phyloP scores from a whole-genome alignment of 2,113 vertebrate genomes.

The Hippocampus abdominalis region DNA sequence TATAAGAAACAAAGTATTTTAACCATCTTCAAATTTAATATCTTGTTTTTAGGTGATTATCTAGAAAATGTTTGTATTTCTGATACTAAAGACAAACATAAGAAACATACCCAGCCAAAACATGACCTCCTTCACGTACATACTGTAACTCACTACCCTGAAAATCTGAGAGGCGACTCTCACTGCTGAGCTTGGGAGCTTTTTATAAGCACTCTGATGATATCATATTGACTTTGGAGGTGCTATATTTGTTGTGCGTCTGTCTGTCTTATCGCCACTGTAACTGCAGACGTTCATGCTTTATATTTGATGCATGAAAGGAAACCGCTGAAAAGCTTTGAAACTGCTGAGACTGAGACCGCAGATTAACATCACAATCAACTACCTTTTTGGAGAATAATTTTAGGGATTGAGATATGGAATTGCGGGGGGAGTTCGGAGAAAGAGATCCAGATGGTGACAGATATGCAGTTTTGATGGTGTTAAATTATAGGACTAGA shows the following conservation, averaged over 20 bases:
- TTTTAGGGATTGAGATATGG: conserved; percentile 5
- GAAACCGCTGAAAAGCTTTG: conserved; percentile 40
- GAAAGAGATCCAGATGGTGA: neutral
- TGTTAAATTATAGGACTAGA: neutral
- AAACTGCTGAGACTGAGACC: neutral
- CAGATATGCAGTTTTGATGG: neutral
- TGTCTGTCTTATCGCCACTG: conserved; percentile 24
- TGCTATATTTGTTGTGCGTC: conserved; percentile 32
- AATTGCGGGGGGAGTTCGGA: neutral
- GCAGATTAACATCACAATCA: neutral
- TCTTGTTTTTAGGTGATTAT: too few species aligned
- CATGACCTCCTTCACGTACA: neutral
- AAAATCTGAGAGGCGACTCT: neutral
- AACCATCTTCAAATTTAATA: neutral
- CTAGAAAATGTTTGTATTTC: neutral
- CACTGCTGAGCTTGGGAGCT: neutral
- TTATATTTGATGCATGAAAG: conserved; percentile 11
- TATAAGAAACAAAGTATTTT: neutral
- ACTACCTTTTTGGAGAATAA: neutral
- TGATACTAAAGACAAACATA: neutral
- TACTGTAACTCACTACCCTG: neutral
- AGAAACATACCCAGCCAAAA: neutral
- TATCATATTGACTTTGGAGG: neutral
- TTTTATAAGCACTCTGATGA: neutral
- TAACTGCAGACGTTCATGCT: conserved; percentile 17